These are phyloP conservation scores for Lytechinus pictus DNA, from an alignment of 35 echinoderm and acorn worm genomes.

Conservation along the genomic window DNA sequence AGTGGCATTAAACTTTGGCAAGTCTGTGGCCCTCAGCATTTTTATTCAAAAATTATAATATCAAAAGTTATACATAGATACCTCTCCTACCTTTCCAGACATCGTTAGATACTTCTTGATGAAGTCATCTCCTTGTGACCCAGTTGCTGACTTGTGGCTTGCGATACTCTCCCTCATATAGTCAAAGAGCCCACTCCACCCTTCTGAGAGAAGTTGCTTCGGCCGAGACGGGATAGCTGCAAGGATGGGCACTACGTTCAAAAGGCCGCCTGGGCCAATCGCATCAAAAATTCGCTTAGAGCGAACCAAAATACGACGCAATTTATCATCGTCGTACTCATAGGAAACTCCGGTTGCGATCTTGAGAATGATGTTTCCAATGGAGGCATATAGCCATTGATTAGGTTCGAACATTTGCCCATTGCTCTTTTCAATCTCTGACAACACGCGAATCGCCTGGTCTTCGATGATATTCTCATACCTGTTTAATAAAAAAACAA, in stretches of 20 bases:
- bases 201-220: background rate
- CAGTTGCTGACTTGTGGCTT: background rate
- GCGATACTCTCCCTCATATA: background rate
- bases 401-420: background rate
- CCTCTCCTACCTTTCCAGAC: background rate
- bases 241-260: background rate
- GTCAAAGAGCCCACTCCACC: background rate
- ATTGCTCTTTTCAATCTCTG: background rate
- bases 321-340: background rate
- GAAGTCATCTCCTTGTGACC: background rate
- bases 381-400: background rate
- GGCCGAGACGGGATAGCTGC: background rate
- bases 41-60: too few relatives aligned
- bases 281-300: background rate
- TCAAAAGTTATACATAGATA: background rate
- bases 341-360: background rate
- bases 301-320: background rate
- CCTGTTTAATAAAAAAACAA: background rate
- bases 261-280: background rate
- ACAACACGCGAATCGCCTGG: background rate
- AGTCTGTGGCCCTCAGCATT: too few relatives aligned
- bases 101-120: background rate
- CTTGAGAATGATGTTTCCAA: background rate
- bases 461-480: background rate
- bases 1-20: too few relatives aligned